Evolutionary conservation across 2,113 vertebrate species (phyloP).

Genomic region (Chinchilla lanigera): DNA sequence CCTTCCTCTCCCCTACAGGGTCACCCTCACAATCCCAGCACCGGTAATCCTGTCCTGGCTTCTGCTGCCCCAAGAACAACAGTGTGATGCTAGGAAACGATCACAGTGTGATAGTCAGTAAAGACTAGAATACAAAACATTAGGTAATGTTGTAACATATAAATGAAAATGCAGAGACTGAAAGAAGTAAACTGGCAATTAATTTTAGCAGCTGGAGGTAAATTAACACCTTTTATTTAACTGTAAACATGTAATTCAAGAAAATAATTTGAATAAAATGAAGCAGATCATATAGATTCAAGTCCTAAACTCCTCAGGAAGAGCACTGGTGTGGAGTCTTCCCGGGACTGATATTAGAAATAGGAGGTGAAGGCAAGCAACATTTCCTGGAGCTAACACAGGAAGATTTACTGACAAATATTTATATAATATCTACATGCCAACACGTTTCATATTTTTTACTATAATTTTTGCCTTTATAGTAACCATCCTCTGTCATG

Average conservation of each 20-base stretch:
- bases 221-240: slow-evolving; percentile 73
- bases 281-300: not conserved
- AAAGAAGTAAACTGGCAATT: slow-evolving; percentile 66
- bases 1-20: not conserved
- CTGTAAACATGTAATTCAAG: slow-evolving; percentile 58
- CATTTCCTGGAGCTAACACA: not conserved
- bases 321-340: no score
- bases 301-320: not conserved
- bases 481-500: not conserved
- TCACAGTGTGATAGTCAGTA: not conserved
- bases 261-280: slow-evolving; percentile 18
- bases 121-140: not conserved
- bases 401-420: not conserved
- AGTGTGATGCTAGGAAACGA: not conserved
- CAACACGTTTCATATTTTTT: not conserved
- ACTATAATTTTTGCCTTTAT: not conserved
- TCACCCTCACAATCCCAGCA: rapidly evolving
- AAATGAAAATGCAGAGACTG: slow-evolving; percentile 52
- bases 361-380: not conserved
- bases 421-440: not conserved
- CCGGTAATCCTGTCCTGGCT: not conserved
- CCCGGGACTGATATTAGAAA: not conserved
- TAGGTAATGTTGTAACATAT: not conserved
- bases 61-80: not conserved
- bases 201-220: slow-evolving; percentile 72